Percentiles rank a stretch among this genome's conserved stretches.
Conservation (phyloP, 2,113 vertebrate genomes). For the Taurulus bubalis region DNA sequence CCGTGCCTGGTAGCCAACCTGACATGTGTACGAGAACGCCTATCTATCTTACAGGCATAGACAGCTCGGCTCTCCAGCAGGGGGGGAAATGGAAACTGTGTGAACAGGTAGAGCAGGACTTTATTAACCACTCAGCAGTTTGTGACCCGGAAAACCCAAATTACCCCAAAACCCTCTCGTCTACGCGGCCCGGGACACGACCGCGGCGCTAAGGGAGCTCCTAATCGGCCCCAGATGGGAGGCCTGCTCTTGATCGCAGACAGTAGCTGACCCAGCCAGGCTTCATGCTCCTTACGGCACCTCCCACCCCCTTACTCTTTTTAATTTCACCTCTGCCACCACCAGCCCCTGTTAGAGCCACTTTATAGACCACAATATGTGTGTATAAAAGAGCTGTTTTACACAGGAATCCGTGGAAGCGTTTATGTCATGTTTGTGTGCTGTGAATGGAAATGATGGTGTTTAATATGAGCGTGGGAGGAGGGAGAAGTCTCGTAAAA, state of each 20-base stretch:
- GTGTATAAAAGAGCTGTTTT: conserved; percentile 67
- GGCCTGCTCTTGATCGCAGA: conserved; percentile 81
- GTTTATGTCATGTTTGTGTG: conserved; percentile 66
- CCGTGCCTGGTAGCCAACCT: conserved; percentile 51
- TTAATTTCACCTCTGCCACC: conserved; percentile 66
- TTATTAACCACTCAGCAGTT: conserved; percentile 84
- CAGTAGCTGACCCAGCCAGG: conserved; percentile 76
- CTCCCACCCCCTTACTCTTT: conserved; percentile 33
- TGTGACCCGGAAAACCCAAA: conserved; percentile 84
- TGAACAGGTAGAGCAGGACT: conserved; percentile 80
- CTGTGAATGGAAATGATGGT: conserved; percentile 42
- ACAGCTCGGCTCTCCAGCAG: conserved; percentile 63
- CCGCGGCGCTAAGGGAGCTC: conserved; percentile 58
- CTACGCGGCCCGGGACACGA: conserved; percentile 60
- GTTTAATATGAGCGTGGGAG: conserved; percentile 44
- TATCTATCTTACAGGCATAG: conserved; percentile 65
- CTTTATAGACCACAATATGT: conserved; percentile 72
- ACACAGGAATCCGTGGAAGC: conserved; percentile 50
- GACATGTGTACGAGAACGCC: conserved; percentile 64
- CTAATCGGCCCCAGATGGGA: conserved; percentile 83
- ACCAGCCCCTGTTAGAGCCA: conserved; percentile 49
- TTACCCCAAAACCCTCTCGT: conserved; percentile 79
- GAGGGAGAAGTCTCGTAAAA: conserved; percentile 33
- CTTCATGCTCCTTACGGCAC: conserved; percentile 57
- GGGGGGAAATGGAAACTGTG: conserved; percentile 72